Evolutionary conservation across 1,140 invertebrate species (phyloP), one percentile per base, ranked within the genome.

Genomic region (Palaemon carinicauda): DNA sequence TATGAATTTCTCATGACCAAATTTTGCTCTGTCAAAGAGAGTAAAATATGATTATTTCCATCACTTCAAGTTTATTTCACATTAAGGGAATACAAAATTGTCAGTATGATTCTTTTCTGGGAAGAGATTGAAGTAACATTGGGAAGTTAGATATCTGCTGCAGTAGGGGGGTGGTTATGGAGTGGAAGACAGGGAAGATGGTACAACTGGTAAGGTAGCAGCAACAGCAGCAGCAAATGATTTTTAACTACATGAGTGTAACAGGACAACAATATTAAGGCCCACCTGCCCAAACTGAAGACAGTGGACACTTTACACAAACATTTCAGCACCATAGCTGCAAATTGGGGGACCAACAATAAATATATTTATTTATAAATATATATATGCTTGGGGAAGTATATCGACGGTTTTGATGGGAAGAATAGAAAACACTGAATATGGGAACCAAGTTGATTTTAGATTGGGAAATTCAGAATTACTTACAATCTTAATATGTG

Each of bases 401-500:
- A 50, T 33, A 50, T 75, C 33, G 73, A 50, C 19, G 41, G 31
- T 33, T 33, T 41, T 21, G 52, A 56, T 27, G 79, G 29, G 21
- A n/a, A 41, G 29, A 27, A n/a, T 4, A 29, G 31, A 80, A 65
- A 65, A 65, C 29, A 52, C 41, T 60, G 79, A 80, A 53, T 60
- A 60, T 60, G 79, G 60, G 27, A 65, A 31, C 51, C 41, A 54
- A 33, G 60, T 80, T 33, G 51, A 60, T 56, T 15, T 53, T n/a
- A 51, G 65, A 75, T 53, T 73, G 81, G 83, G 83, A 80, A 80
- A 80, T 56, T 53, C 71, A 80, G 77, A 33, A 41, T 79, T 86
- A 86, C 83, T 86, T 86, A 86, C 83, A 86, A 80, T 86, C 83
- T 79, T 86, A 86, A 86, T 86, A 80, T 86, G 83, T 78, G 83